Conservation (phyloP, 2,888 invertebrate genomes). For the Ischnura elegans region DNA sequence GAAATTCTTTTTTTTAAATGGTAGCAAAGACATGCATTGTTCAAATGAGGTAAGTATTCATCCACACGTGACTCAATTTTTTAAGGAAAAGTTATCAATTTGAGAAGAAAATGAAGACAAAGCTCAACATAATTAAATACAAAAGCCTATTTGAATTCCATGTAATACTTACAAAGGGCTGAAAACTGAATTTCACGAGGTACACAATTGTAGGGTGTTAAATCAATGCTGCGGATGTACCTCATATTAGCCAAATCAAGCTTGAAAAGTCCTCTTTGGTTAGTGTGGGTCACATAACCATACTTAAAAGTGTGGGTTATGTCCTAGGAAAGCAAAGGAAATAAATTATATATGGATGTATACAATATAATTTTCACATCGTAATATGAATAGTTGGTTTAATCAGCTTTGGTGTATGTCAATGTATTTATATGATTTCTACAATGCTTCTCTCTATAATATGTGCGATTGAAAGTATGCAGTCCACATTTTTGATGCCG, state of each 20-base stretch:
- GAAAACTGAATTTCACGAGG: slow-evolving; percentile 85
- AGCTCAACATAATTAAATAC: background rate
- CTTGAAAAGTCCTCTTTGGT: slow-evolving; percentile 86
- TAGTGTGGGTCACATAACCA: slow-evolving; percentile 87
- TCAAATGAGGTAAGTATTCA: too few species aligned
- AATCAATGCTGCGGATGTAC: slow-evolving; percentile 85
- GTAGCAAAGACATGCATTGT: too few species aligned
- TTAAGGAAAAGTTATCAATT: background rate
- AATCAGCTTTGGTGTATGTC: too few species aligned
- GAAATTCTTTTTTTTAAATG: too few species aligned
- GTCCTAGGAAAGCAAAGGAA: slow-evolving; percentile 77
- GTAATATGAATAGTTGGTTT: too few species aligned
- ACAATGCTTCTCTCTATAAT: too few species aligned
- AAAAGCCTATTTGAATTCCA: too few species aligned
- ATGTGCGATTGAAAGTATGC: too few species aligned
- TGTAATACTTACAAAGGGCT: slow-evolving; percentile 83
- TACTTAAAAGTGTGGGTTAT: slow-evolving; percentile 83
- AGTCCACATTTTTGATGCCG: too few species aligned
- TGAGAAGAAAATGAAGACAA: slow-evolving; percentile 16
- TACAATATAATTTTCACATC: too few species aligned
- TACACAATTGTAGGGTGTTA: slow-evolving; percentile 86
- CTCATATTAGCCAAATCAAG: slow-evolving; percentile 85
- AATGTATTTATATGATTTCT: too few species aligned
- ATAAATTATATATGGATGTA: background rate
- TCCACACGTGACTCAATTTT: too few species aligned